Evolutionary conservation across 2,888 invertebrate genomes (phyloP).

Genomic region (Lycophotia porphyrea): DNA sequence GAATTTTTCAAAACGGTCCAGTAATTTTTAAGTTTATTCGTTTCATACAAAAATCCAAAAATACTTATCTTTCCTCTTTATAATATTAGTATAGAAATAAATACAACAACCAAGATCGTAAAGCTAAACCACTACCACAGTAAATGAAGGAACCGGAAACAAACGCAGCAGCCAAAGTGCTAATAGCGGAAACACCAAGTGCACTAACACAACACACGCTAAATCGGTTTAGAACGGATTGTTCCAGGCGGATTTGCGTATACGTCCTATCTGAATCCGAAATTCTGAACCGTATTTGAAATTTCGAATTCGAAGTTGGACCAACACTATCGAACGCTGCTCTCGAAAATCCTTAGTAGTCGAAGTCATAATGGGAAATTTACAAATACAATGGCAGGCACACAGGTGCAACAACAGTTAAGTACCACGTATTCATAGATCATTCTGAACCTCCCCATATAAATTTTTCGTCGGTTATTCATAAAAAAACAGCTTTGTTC

Average conservation of each 20-base stretch:
- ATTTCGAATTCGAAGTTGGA: constrained; percentile 54
- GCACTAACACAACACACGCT: constrained; percentile 50
- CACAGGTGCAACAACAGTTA: too few relatives aligned
- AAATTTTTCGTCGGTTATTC: too few relatives aligned
- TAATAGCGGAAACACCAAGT: constrained; percentile 46
- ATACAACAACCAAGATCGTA: neutral
- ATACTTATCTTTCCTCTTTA: too few relatives aligned
- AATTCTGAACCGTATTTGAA: constrained; percentile 63
- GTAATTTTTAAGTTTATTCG: too few relatives aligned
- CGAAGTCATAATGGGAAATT: constrained; percentile 34
- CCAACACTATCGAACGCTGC: constrained; percentile 31
- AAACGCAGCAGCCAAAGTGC: constrained; percentile 13
- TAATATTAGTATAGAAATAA: too few relatives aligned
- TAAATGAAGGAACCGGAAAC: constrained; percentile 1
- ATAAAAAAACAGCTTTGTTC: too few relatives aligned
- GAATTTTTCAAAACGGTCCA: too few relatives aligned
- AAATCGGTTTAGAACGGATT: constrained; percentile 67
- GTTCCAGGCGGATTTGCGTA: constrained; percentile 58
- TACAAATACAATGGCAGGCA: neutral
- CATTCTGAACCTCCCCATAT: too few relatives aligned
- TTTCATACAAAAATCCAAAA: too few relatives aligned
- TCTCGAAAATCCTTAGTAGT: constrained; percentile 17
- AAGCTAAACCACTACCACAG: neutral
- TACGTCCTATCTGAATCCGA: constrained; percentile 47
- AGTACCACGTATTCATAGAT: too few relatives aligned